Conservation (phyloP, 2,888 invertebrate species). For the Cremastinae sp. region DNA sequence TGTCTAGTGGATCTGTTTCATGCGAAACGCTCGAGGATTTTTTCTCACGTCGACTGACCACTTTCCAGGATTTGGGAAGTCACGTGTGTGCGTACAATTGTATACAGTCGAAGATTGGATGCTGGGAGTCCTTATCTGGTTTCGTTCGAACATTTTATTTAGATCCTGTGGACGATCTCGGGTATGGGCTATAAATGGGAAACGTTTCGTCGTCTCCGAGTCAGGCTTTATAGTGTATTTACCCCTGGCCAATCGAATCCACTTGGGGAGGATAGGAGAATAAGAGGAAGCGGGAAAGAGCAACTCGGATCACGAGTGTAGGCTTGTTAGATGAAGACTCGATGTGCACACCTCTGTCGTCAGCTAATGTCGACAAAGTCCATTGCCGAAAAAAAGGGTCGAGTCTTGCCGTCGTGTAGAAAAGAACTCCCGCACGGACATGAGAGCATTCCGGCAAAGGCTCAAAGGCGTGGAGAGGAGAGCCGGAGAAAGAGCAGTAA, state of each 20-base stretch:
- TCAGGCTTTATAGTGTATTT: conserved; percentile 26
- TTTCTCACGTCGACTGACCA: conserved; percentile 11
- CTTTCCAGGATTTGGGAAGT: conserved; percentile 40
- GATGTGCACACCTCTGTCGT: conserved; percentile 79
- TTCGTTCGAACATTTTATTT: conserved; percentile 76
- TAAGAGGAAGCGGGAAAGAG: conserved; percentile 53
- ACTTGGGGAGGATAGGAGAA: conserved; percentile 29
- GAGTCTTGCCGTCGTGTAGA: conserved; percentile 64
- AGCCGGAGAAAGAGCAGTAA: conserved; percentile 42
- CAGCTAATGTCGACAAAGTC: conserved; percentile 74
- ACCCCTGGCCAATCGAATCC: conserved; percentile 68
- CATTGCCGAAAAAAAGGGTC: conserved; percentile 72
- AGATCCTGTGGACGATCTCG: conserved; percentile 72
- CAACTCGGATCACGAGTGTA: conserved; percentile 51
- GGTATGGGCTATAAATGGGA: conserved; percentile 74
- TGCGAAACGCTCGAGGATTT: neutral
- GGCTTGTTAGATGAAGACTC: conserved; percentile 67
- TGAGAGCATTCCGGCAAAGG: conserved; percentile 26
- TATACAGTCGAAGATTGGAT: conserved; percentile 27
- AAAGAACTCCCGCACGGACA: conserved; percentile 44
- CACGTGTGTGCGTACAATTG: neutral
- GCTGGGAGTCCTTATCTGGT: conserved; percentile 66
- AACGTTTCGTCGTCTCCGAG: conserved; percentile 65
- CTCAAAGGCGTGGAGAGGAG: conserved; percentile 47
- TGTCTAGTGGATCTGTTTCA: neutral